Conservation (phyloP, 2,888 invertebrate genomes). For the Eurytoma adleriae region DNA sequence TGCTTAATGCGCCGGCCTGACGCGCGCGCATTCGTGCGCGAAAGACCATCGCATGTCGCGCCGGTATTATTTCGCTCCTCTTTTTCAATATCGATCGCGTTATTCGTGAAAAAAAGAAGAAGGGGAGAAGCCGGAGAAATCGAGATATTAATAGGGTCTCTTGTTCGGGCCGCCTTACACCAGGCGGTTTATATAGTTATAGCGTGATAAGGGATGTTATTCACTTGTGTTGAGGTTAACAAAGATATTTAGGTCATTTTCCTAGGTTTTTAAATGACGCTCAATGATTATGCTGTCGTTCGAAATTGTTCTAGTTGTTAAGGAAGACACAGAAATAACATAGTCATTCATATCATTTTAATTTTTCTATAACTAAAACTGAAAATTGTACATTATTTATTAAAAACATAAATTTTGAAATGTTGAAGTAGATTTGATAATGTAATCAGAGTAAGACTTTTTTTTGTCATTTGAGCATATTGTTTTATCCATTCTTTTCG, state of each 20-base stretch:
- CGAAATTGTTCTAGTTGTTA: no score
- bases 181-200: not conserved
- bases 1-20: not conserved
- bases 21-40: not conserved
- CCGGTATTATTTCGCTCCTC: constrained; percentile 30
- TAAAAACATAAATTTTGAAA: no score
- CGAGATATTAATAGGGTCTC: constrained; percentile 10
- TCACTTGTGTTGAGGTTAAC: not conserved
- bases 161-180: not conserved
- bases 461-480: no score
- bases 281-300: not conserved
- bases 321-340: no score
- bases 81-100: constrained; percentile 46
- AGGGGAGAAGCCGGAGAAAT: not conserved
- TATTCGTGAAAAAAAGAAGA: not conserved
- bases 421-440: no score
- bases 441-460: no score
- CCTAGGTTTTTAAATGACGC: no score
- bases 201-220: constrained; percentile 38
- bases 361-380: no score
- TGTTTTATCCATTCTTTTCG: not conserved
- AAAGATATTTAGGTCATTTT: not conserved
- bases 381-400: no score
- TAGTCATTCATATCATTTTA: no score
- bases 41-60: constrained; percentile 30